Percentiles rank a stretch among this genome's conserved stretches.
Evolutionary conservation across 2,797 vertebrate species (phyloP).

Genomic region (Apogon talboti): DNA sequence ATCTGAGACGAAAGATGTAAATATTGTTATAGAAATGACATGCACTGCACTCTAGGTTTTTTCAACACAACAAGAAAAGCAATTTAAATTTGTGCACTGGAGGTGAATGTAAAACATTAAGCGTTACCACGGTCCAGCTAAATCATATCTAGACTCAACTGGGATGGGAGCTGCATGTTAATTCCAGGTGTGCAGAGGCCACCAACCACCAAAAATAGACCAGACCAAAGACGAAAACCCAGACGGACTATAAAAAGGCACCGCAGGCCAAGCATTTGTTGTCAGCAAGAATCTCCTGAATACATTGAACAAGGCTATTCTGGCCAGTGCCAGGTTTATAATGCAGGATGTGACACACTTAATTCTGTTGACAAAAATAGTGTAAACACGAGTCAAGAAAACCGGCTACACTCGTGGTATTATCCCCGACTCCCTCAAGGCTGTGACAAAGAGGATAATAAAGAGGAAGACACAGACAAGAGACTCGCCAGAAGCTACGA

Average conservation of each 20-base stretch:
- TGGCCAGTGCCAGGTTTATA: slow-evolving; percentile 25
- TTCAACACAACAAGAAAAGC: slow-evolving; percentile 27
- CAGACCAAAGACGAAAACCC: slow-evolving; percentile 10
- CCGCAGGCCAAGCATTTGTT: slow-evolving; percentile 13
- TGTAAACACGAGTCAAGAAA: slow-evolving; percentile 26
- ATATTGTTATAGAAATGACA: slow-evolving; percentile 32
- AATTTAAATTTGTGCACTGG: slow-evolving; percentile 25
- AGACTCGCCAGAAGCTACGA: slow-evolving; percentile 17
- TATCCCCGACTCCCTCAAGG: slow-evolving; percentile 35
- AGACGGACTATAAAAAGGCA: slow-evolving; percentile 14
- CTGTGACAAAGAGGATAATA: slow-evolving; percentile 41
- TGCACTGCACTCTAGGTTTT: slow-evolving; percentile 24
- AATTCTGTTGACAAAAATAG: slow-evolving; percentile 55
- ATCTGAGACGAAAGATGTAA: not conserved
- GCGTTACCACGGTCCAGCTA: slow-evolving; percentile 18
- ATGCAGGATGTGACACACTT: slow-evolving; percentile 17
- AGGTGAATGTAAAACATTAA: slow-evolving; percentile 31
- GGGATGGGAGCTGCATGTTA: not conserved
- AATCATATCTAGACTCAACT: slow-evolving; percentile 27
- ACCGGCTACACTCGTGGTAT: not conserved
- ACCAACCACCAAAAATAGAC: slow-evolving; percentile 1
- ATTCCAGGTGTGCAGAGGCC: slow-evolving; percentile 4
- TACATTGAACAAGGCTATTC: not conserved
- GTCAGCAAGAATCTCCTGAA: slow-evolving; percentile 39
- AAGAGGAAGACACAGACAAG: slow-evolving; percentile 39